Evolutionary conservation across 2,888 invertebrate species (phyloP).

Genomic region (Teleogryllus oceanicus): DNA sequence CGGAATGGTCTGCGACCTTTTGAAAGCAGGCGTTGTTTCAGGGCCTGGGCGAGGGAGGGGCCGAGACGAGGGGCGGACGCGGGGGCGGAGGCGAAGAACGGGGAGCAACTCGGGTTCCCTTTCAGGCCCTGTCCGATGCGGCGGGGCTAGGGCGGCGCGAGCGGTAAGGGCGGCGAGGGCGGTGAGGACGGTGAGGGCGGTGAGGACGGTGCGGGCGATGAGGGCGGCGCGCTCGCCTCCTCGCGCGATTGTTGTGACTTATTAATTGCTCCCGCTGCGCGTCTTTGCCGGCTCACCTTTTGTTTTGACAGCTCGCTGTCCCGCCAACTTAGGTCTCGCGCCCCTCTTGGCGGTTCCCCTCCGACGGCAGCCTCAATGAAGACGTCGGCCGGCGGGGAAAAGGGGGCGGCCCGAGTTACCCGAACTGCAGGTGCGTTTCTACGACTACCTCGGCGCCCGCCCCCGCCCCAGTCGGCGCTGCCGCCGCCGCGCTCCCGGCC

Average conservation of each 20-base stretch:
- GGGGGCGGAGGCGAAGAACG: neutral
- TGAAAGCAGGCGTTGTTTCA: slow-evolving; percentile 1
- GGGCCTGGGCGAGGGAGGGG: neutral
- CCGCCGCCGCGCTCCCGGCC: too few relatives aligned
- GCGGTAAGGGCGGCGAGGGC: too few relatives aligned
- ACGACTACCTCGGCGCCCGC: too few relatives aligned
- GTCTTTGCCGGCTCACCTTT: slow-evolving; percentile 3
- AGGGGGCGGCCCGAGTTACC: neutral
- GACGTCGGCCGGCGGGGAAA: neutral
- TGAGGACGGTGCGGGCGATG: too few relatives aligned
- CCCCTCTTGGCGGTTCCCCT: neutral
- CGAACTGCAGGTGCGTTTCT: neutral
- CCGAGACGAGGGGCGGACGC: too few relatives aligned
- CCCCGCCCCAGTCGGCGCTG: too few relatives aligned
- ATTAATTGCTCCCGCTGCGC: slow-evolving; percentile 11
- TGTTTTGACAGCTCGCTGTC: slow-evolving; percentile 11
- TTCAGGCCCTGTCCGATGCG: neutral
- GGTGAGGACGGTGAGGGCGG: too few relatives aligned
- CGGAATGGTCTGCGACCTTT: neutral
- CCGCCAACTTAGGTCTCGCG: neutral
- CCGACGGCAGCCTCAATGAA: neutral
- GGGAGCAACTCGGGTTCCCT: neutral
- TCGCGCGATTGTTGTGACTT: neutral
- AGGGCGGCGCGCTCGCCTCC: neutral
- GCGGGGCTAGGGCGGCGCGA: neutral